Percentiles rank a stretch among this genome's conserved stretches.
These are phyloP conservation scores for Meda fulgida DNA, from an alignment of 2,797 vertebrate genomes.

Conservation along the genomic window DNA sequence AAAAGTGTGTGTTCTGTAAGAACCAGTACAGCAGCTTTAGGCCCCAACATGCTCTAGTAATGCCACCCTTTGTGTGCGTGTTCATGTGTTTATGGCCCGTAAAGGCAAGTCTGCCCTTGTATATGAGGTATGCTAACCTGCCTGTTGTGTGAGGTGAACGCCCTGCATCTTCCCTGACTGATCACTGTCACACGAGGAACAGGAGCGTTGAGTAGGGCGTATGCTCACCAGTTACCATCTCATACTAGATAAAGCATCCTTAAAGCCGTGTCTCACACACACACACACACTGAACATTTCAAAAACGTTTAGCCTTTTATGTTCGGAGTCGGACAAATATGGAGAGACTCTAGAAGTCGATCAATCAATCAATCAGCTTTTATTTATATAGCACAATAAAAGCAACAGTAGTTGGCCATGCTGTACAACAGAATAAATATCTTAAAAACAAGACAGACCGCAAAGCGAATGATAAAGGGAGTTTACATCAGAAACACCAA, in stretches of 20 bases:
- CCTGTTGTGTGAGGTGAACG: constrained; percentile 39
- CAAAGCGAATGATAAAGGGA: too few species aligned
- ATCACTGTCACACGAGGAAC: background rate
- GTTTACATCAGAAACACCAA: too few species aligned
- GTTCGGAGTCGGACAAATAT: too few species aligned
- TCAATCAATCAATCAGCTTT: too few species aligned
- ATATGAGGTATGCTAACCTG: constrained; percentile 32
- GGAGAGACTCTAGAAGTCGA: too few species aligned
- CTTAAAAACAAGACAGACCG: too few species aligned
- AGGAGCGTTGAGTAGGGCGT: background rate
- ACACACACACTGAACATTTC: too few species aligned
- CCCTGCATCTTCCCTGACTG: background rate
- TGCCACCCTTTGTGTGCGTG: background rate
- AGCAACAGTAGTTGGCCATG: too few species aligned
- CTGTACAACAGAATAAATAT: too few species aligned
- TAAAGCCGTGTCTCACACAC: too few species aligned
- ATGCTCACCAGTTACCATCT: background rate
- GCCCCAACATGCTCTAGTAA: constrained; percentile 2
- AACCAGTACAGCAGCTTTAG: constrained; percentile 33
- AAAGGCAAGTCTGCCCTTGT: constrained; percentile 33
- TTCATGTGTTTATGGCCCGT: constrained; percentile 1
- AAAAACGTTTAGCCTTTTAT: too few species aligned
- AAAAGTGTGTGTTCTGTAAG: background rate
- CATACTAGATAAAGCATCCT: background rate
- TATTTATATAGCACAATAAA: too few species aligned